Percentiles rank a stretch among this genome's conserved stretches.
These are phyloP conservation scores for Hydrozoanthus tunicans DNA, from an alignment of 64 coral and sea anemone species.

Conservation along the genomic window DNA sequence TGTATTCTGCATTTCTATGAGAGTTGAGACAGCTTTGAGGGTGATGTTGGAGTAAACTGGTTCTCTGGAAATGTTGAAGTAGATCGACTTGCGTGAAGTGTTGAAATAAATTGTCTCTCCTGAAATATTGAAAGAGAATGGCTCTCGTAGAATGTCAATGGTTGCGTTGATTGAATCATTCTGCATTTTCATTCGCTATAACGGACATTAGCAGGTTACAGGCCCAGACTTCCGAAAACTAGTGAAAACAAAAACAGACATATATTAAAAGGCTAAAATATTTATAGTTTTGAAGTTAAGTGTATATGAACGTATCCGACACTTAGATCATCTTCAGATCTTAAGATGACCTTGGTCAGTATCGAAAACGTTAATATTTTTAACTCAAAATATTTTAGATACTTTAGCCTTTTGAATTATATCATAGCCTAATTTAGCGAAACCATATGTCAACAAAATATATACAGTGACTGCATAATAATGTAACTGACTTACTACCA, in stretches of 20 bases:
- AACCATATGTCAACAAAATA: no score
- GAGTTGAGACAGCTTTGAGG: conserved; percentile 62
- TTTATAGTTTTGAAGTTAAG: neutral
- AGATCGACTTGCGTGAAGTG: neutral
- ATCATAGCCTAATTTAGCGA: no score
- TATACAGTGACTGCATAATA: no score
- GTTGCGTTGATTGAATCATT: conserved; percentile 31
- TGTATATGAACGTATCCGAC: neutral
- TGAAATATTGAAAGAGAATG: conserved; percentile 5
- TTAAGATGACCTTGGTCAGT: no score
- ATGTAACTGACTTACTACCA: no score
- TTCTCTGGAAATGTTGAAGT: neutral
- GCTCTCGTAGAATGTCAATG: neutral
- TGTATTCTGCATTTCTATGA: conserved; percentile 15
- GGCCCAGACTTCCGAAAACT: neutral
- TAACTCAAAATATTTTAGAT: no score
- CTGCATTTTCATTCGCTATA: neutral
- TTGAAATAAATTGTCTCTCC: neutral
- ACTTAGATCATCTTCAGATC: neutral
- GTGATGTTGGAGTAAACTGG: conserved; percentile 36
- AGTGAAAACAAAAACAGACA: neutral
- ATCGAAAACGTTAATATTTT: no score
- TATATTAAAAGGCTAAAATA: neutral
- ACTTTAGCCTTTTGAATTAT: no score
- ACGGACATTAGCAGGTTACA: neutral